A percentile compares a stretch with the other conserved stretches of the same genome.
Conservation (phyloP, 2,113 vertebrate genomes). For the Salminus brasiliensis region DNA sequence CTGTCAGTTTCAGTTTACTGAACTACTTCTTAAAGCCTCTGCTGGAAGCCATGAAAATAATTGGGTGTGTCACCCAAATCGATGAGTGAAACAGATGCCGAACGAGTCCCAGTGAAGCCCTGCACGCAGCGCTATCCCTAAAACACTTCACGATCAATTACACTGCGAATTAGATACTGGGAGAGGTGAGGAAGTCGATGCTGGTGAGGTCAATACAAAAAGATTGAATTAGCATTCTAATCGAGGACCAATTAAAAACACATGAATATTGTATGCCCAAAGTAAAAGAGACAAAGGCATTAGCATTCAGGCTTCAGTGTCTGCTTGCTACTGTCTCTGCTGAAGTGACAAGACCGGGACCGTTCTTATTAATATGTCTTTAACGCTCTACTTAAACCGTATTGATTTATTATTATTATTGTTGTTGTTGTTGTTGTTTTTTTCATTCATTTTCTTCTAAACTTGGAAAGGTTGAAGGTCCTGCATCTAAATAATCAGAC, state of each 20-base stretch:
- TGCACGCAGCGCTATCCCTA: background rate
- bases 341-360: too few species aligned
- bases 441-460: background rate
- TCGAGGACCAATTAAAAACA: constrained; percentile 8
- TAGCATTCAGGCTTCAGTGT: background rate
- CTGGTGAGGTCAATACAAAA: constrained; percentile 18
- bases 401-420: too few species aligned
- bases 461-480: background rate
- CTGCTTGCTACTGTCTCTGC: background rate
- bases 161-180: constrained; percentile 19
- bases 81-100: constrained; percentile 27
- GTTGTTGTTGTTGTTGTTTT: background rate
- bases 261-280: background rate
- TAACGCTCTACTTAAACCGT: too few species aligned
- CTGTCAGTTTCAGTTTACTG: constrained; percentile 1
- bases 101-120: background rate
- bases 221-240: constrained; percentile 3
- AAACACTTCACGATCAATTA: constrained; percentile 30
- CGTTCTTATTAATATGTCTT: too few species aligned
- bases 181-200: background rate
- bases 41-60: constrained; percentile 3
- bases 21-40: background rate
- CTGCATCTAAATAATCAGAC: background rate
- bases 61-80: constrained; percentile 16
- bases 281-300: background rate